Base-by-base conservation (phyloP, 2,113 vertebrate species). In the Solenodon paradoxus region DNA sequence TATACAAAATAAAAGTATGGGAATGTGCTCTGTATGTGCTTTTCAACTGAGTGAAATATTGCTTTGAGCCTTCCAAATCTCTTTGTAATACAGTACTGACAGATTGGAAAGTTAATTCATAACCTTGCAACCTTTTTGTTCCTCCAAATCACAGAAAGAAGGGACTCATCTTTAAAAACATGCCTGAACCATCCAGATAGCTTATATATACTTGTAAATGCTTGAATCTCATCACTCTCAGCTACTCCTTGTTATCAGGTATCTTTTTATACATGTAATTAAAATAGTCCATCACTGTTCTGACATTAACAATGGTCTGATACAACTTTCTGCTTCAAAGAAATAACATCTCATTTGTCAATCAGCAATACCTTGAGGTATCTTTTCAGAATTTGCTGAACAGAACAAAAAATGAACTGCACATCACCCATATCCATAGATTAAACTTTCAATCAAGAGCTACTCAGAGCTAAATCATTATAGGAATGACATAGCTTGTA, bases 101-200 rank as follows among this genome's bases (percentile, higher is more conserved):
- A 97, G 83, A 97, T 92, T 47, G 69, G 85, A 94, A 97, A 95
- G 88, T 93, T 97, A 96, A 94, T 96, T 97, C 83, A 95, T 96
- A 96, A 92, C 74, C 59, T 78, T 95, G 89, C 28, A 92, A 97
- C 13, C 1, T 96, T 96, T 96, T 68, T 93, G 63, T 81, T 97
- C 45, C 13, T 57, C 78, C 74, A 96, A 71, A 40, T 55, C 89
- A 91, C n/a, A 78, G 61, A 89, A 47, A 79, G 49, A 87, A 90
- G 92, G 63, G 1, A 9, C 32, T 7, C 30, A 4, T 90, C 83
- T 95, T 87, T 90, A 75, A 90, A 95, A 96, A 68, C 11, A 32
- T 38, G 28, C 7, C 88, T 72, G 85, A 94, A 93, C 45, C 64
- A 45, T 86, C 38, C 88, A 45, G n/a, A 94, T 91, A 85, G 57